These are phyloP conservation scores for Heliconius melpomene DNA, from an alignment of 1,140 invertebrate species.

Conservation along the genomic window DNA sequence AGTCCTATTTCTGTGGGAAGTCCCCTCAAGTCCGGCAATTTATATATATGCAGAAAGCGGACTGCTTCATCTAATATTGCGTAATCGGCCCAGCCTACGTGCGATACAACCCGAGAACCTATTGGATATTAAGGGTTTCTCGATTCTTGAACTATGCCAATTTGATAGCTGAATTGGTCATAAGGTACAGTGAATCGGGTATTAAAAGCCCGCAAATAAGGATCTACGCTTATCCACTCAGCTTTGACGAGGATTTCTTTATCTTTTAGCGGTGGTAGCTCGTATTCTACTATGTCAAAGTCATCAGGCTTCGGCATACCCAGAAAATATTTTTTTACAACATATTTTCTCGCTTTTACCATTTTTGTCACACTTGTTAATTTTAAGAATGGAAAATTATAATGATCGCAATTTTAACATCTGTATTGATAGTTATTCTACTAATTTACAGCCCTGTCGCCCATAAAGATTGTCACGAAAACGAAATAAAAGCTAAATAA, in stretches of 20 bases:
- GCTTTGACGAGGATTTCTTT: slow-evolving; percentile 75
- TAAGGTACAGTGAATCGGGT: slow-evolving; percentile 46
- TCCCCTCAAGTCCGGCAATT: slow-evolving; percentile 57
- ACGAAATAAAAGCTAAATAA: no score
- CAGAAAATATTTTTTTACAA: slow-evolving; percentile 66
- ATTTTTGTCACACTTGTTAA: not conserved
- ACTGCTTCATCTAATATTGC: slow-evolving; percentile 47
- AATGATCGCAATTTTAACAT: not conserved
- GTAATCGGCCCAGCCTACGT: slow-evolving; percentile 83
- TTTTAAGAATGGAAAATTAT: not conserved
- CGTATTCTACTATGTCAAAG: slow-evolving; percentile 70
- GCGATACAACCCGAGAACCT: slow-evolving; percentile 79
- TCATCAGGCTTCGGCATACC: slow-evolving; percentile 71
- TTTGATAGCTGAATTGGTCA: slow-evolving; percentile 70
- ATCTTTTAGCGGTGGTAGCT: slow-evolving; percentile 63
- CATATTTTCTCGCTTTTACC: slow-evolving; percentile 65
- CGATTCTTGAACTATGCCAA: slow-evolving; percentile 57
- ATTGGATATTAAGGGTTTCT: slow-evolving; percentile 78
- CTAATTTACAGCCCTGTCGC: not conserved
- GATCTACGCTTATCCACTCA: slow-evolving; percentile 80
- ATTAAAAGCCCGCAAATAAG: slow-evolving; percentile 73
- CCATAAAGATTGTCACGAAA: not conserved
- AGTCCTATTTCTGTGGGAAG: slow-evolving; percentile 50
- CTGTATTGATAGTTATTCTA: not conserved
- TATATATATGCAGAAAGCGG: slow-evolving; percentile 61